Evolutionary conservation across 2,113 vertebrate genomes (phyloP), one percentile per base, ranked within the genome.

Genomic region (Periophthalmus modestus): DNA sequence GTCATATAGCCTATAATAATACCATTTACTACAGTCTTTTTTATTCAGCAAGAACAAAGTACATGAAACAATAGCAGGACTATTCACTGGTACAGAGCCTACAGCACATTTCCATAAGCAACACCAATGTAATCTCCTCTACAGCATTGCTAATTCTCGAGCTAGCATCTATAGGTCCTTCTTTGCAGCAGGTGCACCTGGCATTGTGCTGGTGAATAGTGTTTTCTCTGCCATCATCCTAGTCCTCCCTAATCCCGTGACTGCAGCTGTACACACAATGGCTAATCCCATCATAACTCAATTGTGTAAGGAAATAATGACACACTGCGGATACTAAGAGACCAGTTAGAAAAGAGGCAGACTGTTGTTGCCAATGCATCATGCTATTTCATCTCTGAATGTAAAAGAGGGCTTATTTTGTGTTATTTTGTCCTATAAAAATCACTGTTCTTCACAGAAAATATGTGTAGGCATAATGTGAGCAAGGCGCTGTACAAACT

Each of bases 231-330:
- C 82, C 84, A 80, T 84, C 79, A 81, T 90, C 87, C 75, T 71
- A 73, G 82, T 87, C 87, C 84, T 82, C 84, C 66, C 65, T 90
- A 90, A 92, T 92, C 89, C 88, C 78, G 82, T 85, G 82, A 87
- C 82, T 86, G 89, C 90, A 90, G 88, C 87, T 89, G 86, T 80
- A 84, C 82, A 90, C 85, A 91, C 89, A 90, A 87, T 86, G 76
- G 83, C 7, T 89, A 89, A 92, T 89, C 90, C 88, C 85, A 81
- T 89, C 87, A 89, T 75, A 82, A 81, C 82, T 87, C 82, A 78
- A 88, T 89, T 90, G 90, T 91, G 86, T 84, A 75, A 47, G 76
- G 79, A 86, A 84, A 90, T 90, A 91, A 90, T 89, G 88, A 86
- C 85, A 78, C 87, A 81, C 75, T 65, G 77, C 82, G 78, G 75